Evolutionary conservation across 2,113 vertebrate genomes (phyloP), one percentile per base, ranked within the genome.

Genomic region (Panthera uncia): DNA sequence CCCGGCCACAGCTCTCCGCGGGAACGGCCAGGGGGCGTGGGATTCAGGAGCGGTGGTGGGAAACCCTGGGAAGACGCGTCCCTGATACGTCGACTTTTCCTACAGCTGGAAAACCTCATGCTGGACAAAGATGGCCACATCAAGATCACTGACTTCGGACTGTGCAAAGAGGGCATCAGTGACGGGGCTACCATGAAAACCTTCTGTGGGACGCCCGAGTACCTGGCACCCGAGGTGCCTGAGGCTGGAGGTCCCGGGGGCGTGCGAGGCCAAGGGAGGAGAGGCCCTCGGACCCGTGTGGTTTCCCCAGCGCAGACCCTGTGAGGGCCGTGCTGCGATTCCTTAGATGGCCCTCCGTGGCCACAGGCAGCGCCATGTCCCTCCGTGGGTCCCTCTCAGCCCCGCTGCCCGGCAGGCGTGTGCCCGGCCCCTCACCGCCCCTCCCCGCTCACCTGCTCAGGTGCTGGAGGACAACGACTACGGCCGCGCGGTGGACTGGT

Each of bases 101-200:
- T 41, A 1, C 95, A 99, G 99, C 99, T 99, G 99, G 99, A 99
- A 96, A 99, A 99, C 92, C 99, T 99, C 66, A 99, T 99, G 99
- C 98, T 99, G 99, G 99, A 99, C 96, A 99, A 99, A 97, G 99
- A 99, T 0, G 99, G 99, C 4, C 99, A 99, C 98, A 99, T 99
- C 97, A 99, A 99, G 97, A 99, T 99, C 98, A 99, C 99, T 0
- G 99, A 99, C 96, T 99, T 99, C 0, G 99, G 99, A 29, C 98
- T 99, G 31, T 99, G 99, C 97, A 99, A 99, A 88, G 99, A 99
- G 85, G 99, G 99, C 33, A 99, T 99, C 98, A 99, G 99, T 0
- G 99, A 99, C 0, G 99, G 99, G 0, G 99, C 99, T 98, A 99
- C 99, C 74, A 99, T 99, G 99, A 99, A 99, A 94, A 99, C 99